These are phyloP conservation scores for Stichodactyla mertensii DNA, from an alignment of 64 coral and sea anemone genomes.

Conservation along the genomic window DNA sequence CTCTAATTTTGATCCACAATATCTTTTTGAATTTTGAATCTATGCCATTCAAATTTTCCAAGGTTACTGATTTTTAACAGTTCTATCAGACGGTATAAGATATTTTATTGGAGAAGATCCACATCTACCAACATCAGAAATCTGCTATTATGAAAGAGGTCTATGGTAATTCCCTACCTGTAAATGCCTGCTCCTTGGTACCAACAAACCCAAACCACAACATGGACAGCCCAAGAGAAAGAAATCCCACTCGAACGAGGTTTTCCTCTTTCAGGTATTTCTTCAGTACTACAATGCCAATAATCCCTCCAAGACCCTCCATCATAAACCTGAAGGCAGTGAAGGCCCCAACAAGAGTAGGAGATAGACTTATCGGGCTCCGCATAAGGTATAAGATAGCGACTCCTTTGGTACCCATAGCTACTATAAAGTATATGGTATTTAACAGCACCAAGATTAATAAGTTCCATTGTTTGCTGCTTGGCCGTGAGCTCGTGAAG, in stretches of 20 bases:
- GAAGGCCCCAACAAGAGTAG: constrained; percentile 57
- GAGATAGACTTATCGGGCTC: constrained; percentile 73
- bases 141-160: too few relatives aligned
- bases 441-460: constrained; percentile 37
- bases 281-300: constrained; percentile 52
- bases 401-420: constrained; percentile 51
- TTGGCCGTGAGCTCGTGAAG: constrained; percentile 43
- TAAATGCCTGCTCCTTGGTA: constrained; percentile 49
- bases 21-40: too few relatives aligned
- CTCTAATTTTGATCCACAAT: too few relatives aligned
- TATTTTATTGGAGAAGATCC: too few relatives aligned
- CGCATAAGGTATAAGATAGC: constrained; percentile 63
- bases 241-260: constrained; percentile 60
- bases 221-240: constrained; percentile 52
- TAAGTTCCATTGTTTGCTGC: constrained; percentile 46
- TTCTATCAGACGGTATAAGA: too few relatives aligned
- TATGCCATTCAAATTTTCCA: too few relatives aligned
- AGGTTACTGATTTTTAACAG: too few relatives aligned
- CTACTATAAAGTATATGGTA: constrained; percentile 53
- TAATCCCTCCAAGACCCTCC: constrained; percentile 67
- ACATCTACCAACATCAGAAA: too few relatives aligned
- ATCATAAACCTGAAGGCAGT: constrained; percentile 64
- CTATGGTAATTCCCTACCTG: constrained; percentile 32
- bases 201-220: constrained; percentile 59
- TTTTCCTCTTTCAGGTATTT: constrained; percentile 45